Percentiles rank a stretch among this genome's conserved stretches.
phyloP scores from a whole-genome alignment of 2,113 vertebrate species.

The Hypocryptadius cinnamomeus region DNA sequence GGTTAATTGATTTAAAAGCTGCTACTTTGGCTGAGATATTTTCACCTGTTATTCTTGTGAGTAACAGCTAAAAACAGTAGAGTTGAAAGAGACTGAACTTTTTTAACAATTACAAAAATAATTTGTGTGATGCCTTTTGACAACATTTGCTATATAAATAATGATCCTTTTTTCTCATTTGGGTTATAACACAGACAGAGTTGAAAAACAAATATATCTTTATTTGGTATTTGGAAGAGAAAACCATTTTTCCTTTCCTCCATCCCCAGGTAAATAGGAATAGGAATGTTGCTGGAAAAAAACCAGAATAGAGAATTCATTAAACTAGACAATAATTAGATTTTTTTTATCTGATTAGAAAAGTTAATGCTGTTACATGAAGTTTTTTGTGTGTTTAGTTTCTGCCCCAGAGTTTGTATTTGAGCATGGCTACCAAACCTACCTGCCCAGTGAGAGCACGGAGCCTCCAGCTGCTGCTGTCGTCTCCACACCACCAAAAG shows the following conservation, averaged over 20 bases:
- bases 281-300: neutral
- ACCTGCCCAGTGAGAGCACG: slow-evolving; percentile 77
- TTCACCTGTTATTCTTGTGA: slow-evolving; percentile 10
- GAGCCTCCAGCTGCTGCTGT: slow-evolving; percentile 71
- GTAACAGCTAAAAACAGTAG: slow-evolving; percentile 1
- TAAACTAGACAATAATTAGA: neutral
- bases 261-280: neutral
- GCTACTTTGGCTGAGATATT: neutral
- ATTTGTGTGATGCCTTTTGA: neutral
- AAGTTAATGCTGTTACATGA: neutral
- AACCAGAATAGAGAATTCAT: neutral
- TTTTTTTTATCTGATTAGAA: neutral
- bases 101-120: neutral
- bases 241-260: neutral
- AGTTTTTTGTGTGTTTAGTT: slow-evolving; percentile 61
- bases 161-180: neutral
- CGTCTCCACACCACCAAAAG: slow-evolving; percentile 73
- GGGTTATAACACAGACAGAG: neutral
- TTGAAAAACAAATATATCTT: neutral
- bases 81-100: neutral
- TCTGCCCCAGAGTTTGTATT: slow-evolving; percentile 85
- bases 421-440: slow-evolving; percentile 87
- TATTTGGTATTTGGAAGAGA: neutral
- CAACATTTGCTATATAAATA: neutral
- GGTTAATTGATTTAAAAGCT: slow-evolving; percentile 44